Evolutionary conservation across 2,888 invertebrate species (phyloP), one percentile per base, ranked within the genome.

Genomic region (Plagodis dolabraria): DNA sequence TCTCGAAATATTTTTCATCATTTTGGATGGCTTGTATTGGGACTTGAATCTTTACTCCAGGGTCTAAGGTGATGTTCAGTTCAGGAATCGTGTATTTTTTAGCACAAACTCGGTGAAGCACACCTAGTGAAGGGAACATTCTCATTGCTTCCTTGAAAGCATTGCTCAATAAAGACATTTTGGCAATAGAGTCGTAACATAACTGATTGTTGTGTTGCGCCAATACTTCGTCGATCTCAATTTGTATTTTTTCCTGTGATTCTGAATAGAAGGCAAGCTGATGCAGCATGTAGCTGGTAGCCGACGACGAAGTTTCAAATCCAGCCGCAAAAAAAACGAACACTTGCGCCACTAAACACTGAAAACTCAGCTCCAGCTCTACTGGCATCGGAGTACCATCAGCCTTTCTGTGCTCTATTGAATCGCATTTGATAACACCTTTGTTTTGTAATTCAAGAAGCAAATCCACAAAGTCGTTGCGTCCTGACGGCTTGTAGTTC

Each of bases 301-400:
- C 81, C 0, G 87, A 86, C 0, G 93, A 89, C 0, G 91, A 89
- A 0, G 93, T 92, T 65, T 92, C 92, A 40, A 88, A 92, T 5
- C 93, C 93, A n/a, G 91, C 93, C 6, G 76, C 81, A 36, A 89
- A 89, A 67, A 89, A 89, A 9, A 88, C 64, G 22, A 85, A 84
- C 5, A 85, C 78, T 67, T 88, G 88, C 5, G 87, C 85, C 2
- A 69, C 78, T 64, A 87, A 72, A 45, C 74, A 69, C 11, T 68
- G 54, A 0, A 76, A 62, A 47, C 80, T 77, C 73, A 87, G 72
- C 35, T 85, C 80, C 71, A 85, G 68, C 53, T 82, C 80, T 0
- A 77, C 79, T 8, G 60, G 57, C 10, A 70, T 58, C 5, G 85
- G 77, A 2, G 72, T 75, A 0, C 89, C 89, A 34, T 86, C 82